A percentile compares a stretch with the other conserved stretches of the same genome.
Conservation (phyloP, 2,113 vertebrate species). For the Chaenogobius annularis region DNA sequence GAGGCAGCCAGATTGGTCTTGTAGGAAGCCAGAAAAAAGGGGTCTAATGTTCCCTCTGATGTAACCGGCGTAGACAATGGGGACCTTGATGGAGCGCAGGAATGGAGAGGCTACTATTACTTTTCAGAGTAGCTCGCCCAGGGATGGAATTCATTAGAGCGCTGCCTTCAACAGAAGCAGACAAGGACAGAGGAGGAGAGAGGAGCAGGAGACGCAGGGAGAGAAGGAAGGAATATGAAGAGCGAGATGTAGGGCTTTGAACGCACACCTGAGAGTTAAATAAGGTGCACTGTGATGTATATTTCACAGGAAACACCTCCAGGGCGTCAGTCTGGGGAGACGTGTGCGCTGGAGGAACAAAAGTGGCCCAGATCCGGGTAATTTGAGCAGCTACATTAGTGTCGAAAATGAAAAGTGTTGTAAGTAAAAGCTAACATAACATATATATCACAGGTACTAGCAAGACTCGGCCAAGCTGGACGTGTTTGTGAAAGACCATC, state of each 20-base stretch:
- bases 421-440: not conserved
- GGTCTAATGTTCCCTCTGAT: slow-evolving; percentile 53
- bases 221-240: not conserved
- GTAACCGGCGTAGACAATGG: slow-evolving; percentile 53
- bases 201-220: not conserved
- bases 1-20: slow-evolving; percentile 19
- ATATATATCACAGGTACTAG: not conserved
- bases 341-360: slow-evolving; percentile 24
- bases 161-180: slow-evolving; percentile 15
- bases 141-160: slow-evolving; percentile 51
- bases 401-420: not conserved
- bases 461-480: no score
- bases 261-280: slow-evolving; percentile 21
- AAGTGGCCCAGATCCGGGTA: slow-evolving; percentile 1
- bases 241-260: slow-evolving; percentile 16
- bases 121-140: slow-evolving; percentile 39
- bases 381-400: not conserved
- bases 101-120: slow-evolving; percentile 48
- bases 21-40: slow-evolving; percentile 42
- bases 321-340: slow-evolving; percentile 33
- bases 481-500: not conserved
- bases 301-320: slow-evolving; percentile 25
- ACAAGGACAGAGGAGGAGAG: slow-evolving; percentile 15
- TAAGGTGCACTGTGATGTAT: slow-evolving; percentile 26
- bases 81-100: slow-evolving; percentile 53